A percentile compares a stretch with the other conserved stretches of the same genome.
Conservation (phyloP, 2,888 invertebrate species). For the Eurytoma adleriae region DNA sequence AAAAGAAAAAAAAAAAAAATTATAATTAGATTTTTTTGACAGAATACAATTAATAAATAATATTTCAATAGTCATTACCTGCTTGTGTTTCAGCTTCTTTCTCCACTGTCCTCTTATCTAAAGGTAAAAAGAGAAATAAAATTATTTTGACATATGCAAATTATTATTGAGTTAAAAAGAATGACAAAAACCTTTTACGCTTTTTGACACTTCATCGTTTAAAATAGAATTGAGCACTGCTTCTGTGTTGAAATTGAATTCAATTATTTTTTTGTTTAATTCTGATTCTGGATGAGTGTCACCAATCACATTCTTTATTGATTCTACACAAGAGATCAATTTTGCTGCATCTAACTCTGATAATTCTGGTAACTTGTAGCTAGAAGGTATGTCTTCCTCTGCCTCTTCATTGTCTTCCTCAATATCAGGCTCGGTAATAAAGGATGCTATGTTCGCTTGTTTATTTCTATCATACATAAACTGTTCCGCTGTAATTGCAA, state of each 20-base stretch:
- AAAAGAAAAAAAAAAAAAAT: conserved; percentile 64
- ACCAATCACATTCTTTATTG: conserved; percentile 88
- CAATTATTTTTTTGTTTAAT: conserved; percentile 84
- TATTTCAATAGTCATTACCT: conserved; percentile 45
- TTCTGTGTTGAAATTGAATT: conserved; percentile 84
- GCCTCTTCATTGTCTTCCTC: conserved; percentile 80
- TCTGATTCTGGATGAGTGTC: conserved; percentile 85
- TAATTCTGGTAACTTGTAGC: conserved; percentile 77
- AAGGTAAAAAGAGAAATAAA: conserved; percentile 10
- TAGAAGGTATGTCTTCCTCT: conserved; percentile 64
- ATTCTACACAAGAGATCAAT: conserved; percentile 90
- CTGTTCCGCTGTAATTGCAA: conserved; percentile 78
- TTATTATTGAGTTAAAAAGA: background rate
- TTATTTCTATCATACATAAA: conserved; percentile 91
- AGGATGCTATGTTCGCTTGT: conserved; percentile 85
- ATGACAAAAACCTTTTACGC: conserved; percentile 60
- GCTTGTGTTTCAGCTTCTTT: conserved; percentile 29
- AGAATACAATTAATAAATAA: conserved; percentile 1
- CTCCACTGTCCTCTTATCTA: conserved; percentile 29
- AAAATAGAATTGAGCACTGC: conserved; percentile 86
- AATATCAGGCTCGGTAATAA: conserved; percentile 84
- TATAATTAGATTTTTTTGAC: conserved; percentile 57
- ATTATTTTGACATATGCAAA: too few species aligned
- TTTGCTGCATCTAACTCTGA: conserved; percentile 84
- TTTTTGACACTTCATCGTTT: conserved; percentile 76